phyloP scores from a whole-genome alignment of 1,140 invertebrate genomes.

The Papilio dardanus region DNA sequence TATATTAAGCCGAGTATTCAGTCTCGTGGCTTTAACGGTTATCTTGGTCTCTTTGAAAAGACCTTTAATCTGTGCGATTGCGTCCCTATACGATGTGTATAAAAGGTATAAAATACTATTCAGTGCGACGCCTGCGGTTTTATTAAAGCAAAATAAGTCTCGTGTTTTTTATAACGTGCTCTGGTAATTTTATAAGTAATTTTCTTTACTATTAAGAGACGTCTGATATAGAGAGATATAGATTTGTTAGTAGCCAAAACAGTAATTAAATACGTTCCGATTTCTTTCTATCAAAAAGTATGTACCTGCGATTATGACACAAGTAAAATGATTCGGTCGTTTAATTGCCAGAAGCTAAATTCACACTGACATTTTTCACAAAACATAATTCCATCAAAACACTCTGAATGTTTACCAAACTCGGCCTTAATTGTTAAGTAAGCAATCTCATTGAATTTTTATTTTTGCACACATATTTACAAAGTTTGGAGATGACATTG shows the following conservation, averaged over 20 bases:
- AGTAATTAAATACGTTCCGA: background rate
- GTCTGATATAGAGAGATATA: background rate
- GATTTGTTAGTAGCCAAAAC: background rate
- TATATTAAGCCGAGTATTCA: conserved; percentile 29
- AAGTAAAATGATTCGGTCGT: background rate
- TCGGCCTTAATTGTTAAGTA: conserved; percentile 41
- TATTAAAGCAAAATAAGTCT: conserved; percentile 41
- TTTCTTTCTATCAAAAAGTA: background rate
- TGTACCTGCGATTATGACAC: background rate
- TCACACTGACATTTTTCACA: background rate
- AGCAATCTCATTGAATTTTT: conserved; percentile 38
- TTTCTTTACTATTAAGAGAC: background rate
- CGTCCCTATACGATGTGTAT: conserved; percentile 32
- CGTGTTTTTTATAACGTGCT: background rate
- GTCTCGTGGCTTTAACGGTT: conserved; percentile 45
- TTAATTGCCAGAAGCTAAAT: background rate
- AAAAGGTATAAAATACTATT: conserved; percentile 33
- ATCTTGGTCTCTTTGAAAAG: conserved; percentile 52
- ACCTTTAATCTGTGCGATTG: conserved; percentile 67
- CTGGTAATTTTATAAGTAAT: background rate
- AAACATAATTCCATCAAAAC: background rate
- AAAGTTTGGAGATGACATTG: background rate
- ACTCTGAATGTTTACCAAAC: conserved; percentile 32
- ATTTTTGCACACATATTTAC: background rate
- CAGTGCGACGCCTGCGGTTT: conserved; percentile 45